These are phyloP conservation scores for Galago senegalensis DNA, from an alignment of 2,797 vertebrate species.

Conservation along the genomic window DNA sequence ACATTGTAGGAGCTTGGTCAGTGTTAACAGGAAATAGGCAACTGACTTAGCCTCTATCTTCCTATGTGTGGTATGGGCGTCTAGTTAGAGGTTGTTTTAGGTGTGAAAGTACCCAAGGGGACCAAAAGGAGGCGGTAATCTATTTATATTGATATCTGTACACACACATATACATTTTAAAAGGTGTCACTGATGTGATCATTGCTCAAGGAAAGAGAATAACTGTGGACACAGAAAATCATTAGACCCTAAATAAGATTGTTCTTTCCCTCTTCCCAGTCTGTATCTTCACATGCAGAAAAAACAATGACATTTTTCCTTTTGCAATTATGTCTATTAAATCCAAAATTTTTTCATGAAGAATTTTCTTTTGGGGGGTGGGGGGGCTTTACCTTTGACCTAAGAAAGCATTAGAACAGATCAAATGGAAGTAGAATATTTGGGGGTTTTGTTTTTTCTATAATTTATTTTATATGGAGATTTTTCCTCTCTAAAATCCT, in stretches of 20 bases:
- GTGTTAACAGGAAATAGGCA: background rate
- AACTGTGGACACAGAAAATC: background rate
- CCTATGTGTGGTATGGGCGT: background rate
- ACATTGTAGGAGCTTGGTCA: background rate
- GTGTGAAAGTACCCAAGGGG: background rate
- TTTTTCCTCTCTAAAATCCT: background rate
- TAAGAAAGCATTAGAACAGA: background rate
- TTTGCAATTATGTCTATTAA: background rate
- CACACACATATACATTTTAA: background rate
- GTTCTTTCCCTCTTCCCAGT: background rate
- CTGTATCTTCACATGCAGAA: background rate
- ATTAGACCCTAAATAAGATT: background rate
- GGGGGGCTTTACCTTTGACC: background rate
- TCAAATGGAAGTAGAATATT: background rate
- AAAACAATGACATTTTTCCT: background rate
- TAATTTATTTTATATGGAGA: constrained; percentile 8
- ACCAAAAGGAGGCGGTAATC: background rate
- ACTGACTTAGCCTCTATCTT: background rate
- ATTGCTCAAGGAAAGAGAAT: background rate
- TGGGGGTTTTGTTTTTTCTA: background rate
- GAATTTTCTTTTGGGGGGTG: background rate
- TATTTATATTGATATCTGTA: background rate
- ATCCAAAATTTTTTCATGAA: background rate
- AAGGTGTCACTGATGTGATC: background rate
- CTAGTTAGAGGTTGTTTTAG: background rate